Percentiles rank a stretch among this genome's conserved stretches.
Conservation (phyloP, 2,888 invertebrate species). For the Miltochrista miniata region DNA sequence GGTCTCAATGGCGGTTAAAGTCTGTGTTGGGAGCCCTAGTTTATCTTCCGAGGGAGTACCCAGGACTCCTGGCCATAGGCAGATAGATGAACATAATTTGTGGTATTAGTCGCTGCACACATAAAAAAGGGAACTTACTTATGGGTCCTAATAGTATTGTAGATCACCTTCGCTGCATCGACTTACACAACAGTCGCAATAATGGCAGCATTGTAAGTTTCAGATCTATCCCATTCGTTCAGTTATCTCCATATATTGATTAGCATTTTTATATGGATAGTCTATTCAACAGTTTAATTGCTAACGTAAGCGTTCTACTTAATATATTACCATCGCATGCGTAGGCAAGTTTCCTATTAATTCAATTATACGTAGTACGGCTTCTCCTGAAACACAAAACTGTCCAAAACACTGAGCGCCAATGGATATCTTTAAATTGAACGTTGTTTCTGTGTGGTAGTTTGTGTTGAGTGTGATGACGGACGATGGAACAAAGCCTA, state of each 20-base stretch:
- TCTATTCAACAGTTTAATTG: slow-evolving; percentile 12
- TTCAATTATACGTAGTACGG: slow-evolving; percentile 71
- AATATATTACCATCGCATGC: slow-evolving; percentile 25
- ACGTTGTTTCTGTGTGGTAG: slow-evolving; percentile 20
- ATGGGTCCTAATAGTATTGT: too few relatives aligned
- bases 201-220: too few relatives aligned
- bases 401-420: slow-evolving; percentile 50
- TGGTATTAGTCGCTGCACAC: too few relatives aligned
- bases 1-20: too few relatives aligned
- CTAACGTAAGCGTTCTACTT: slow-evolving; percentile 11
- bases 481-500: slow-evolving; percentile 46
- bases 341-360: slow-evolving; percentile 62
- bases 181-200: too few relatives aligned
- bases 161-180: too few relatives aligned
- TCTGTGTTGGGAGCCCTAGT: too few relatives aligned
- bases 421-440: slow-evolving; percentile 39
- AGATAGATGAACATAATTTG: too few relatives aligned
- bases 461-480: slow-evolving; percentile 46
- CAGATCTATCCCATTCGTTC: too few relatives aligned
- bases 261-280: background rate
- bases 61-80: too few relatives aligned
- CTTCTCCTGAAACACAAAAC: slow-evolving; percentile 64
- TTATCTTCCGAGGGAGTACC: too few relatives aligned
- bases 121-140: too few relatives aligned
- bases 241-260: background rate